phyloP scores from a whole-genome alignment of 2,888 invertebrate species.

The Psococerastis gibbosa region DNA sequence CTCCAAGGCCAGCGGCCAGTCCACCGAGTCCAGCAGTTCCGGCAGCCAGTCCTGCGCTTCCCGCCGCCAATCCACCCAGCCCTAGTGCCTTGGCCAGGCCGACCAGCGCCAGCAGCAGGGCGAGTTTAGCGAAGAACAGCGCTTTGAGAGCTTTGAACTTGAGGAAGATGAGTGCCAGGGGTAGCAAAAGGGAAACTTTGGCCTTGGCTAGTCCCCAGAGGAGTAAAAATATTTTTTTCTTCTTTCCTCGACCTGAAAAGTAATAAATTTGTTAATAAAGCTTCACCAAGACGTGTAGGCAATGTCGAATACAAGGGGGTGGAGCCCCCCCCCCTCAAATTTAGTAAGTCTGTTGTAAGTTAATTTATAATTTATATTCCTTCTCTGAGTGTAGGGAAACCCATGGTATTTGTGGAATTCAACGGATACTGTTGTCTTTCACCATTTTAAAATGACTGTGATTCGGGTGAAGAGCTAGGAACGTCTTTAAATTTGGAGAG shows the following conservation, averaged over 20 bases:
- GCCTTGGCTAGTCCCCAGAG: conserved; percentile 40
- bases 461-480: too few relatives aligned
- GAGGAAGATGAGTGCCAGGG: conserved; percentile 38
- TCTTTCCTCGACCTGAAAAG: conserved; percentile 27
- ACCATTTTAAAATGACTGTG: too few relatives aligned
- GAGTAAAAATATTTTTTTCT: conserved; percentile 41
- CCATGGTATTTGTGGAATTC: too few relatives aligned
- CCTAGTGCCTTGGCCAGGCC: conserved; percentile 19
- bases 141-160: conserved; percentile 28
- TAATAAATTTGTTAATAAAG: conserved; percentile 1
- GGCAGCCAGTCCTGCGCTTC: conserved; percentile 18
- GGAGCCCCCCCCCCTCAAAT: too few relatives aligned
- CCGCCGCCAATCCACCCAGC: conserved; percentile 19
- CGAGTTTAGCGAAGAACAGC: conserved; percentile 19
- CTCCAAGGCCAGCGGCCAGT: conserved; percentile 13
- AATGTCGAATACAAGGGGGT: too few relatives aligned
- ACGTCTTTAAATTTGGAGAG: too few relatives aligned
- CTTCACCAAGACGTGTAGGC: too few relatives aligned
- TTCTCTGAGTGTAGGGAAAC: too few relatives aligned
- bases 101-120: conserved; percentile 19
- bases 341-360: too few relatives aligned
- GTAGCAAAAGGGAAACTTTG: conserved; percentile 39
- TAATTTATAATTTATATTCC: too few relatives aligned
- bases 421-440: too few relatives aligned
- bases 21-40: conserved; percentile 16